Evolutionary conservation across 1,140 invertebrate genomes (phyloP).

Genomic region (Leptinotarsa lineolata): DNA sequence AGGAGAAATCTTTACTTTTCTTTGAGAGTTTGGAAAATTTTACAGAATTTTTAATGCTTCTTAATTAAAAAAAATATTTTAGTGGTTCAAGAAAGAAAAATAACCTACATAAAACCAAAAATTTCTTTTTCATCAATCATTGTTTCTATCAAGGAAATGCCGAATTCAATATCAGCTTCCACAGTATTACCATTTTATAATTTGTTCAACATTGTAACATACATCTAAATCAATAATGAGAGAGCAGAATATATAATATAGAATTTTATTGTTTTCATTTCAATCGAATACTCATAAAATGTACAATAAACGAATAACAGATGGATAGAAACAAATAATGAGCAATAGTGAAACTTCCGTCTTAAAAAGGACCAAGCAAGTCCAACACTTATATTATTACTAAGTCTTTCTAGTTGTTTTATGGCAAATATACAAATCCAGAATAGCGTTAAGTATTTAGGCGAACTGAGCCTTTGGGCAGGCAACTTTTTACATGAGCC

Average conservation of each 20-base stretch:
- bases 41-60: too few relatives aligned
- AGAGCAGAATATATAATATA: conserved; percentile 55
- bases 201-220: too few relatives aligned
- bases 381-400: conserved; percentile 51
- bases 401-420: conserved; percentile 55
- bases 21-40: too few relatives aligned
- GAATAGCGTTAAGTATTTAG: conserved; percentile 49
- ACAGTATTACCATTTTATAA: too few relatives aligned
- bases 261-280: conserved; percentile 57
- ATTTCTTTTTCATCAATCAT: too few relatives aligned
- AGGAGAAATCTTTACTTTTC: too few relatives aligned
- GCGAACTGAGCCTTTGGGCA: conserved; percentile 43
- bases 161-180: too few relatives aligned
- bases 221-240: conserved; percentile 28
- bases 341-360: conserved; percentile 57
- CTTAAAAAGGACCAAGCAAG: conserved; percentile 52
- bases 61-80: too few relatives aligned
- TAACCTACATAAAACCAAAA: too few relatives aligned
- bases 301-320: conserved; percentile 58
- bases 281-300: conserved; percentile 57
- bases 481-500: conserved; percentile 51
- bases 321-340: conserved; percentile 58
- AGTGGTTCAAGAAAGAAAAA: too few relatives aligned
- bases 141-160: too few relatives aligned
- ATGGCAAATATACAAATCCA: conserved; percentile 56